Conservation (phyloP, 1,140 invertebrate species). For the Kradibia gibbosae region DNA sequence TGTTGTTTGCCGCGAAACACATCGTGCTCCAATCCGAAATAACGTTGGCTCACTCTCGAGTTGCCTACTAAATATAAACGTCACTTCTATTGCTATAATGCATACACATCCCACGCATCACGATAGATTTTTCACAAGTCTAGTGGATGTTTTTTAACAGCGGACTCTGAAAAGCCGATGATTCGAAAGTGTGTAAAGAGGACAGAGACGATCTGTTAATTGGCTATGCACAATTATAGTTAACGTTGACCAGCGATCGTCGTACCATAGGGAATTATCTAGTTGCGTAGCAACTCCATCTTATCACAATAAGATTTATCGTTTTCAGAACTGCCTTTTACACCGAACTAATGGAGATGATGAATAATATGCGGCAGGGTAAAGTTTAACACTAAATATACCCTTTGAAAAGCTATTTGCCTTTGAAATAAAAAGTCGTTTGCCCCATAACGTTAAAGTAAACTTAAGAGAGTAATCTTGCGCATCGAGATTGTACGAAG, state of each 20-base stretch:
- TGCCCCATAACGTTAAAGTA: too few species aligned
- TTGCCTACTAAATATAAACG: conserved; percentile 59
- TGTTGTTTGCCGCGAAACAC: not conserved
- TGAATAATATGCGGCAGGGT: too few species aligned
- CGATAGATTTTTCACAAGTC: conserved; percentile 10
- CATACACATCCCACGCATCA: conserved; percentile 23
- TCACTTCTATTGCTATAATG: conserved; percentile 46
- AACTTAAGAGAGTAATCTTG: not conserved
- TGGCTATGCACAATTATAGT: too few species aligned
- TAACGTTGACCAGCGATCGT: too few species aligned
- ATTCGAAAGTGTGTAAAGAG: not conserved
- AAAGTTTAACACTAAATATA: too few species aligned
- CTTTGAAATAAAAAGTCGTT: too few species aligned
- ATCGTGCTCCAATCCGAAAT: conserved; percentile 48
- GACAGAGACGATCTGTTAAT: conserved; percentile 18
- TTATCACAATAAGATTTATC: too few species aligned
- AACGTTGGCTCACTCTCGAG: conserved; percentile 51
- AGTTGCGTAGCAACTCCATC: too few species aligned
- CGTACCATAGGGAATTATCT: too few species aligned
- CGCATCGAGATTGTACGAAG: not conserved
- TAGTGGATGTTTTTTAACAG: not conserved
- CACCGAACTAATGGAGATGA: too few species aligned
- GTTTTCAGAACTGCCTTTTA: too few species aligned
- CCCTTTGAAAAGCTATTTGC: too few species aligned
- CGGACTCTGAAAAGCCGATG: not conserved